Evolutionary conservation across 2,113 vertebrate species (phyloP).

Genomic region (Elephas maximus): DNA sequence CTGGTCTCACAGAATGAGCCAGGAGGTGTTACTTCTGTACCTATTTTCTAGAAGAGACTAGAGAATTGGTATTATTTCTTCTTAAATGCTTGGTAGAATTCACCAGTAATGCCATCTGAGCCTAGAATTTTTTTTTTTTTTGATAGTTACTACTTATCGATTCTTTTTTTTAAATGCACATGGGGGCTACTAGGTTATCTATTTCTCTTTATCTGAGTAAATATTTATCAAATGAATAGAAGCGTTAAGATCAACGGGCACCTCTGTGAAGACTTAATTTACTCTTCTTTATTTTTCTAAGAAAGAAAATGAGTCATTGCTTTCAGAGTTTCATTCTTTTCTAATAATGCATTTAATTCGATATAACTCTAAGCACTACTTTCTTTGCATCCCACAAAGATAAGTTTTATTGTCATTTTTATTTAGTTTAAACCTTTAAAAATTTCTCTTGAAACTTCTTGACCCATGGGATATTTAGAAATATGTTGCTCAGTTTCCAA

Average conservation of each 20-base stretch:
- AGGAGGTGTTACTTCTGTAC: no score
- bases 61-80: no score
- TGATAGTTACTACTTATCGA: no score
- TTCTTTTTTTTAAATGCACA: no score
- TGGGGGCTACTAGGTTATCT: no score
- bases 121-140: no score
- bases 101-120: no score
- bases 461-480: background rate
- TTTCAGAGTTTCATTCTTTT: background rate
- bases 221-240: background rate
- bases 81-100: no score
- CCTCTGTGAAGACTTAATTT: background rate
- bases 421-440: background rate
- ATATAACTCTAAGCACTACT: background rate
- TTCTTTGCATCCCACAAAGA: background rate
- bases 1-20: no score
- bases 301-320: background rate
- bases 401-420: background rate
- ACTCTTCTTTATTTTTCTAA: background rate
- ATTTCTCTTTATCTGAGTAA: background rate
- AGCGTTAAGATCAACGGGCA: background rate
- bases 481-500: no score
- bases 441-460: background rate
- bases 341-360: background rate
- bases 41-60: no score